Evolutionary conservation across 2,888 invertebrate genomes (phyloP).

Genomic region (Xestia ashworthii): DNA sequence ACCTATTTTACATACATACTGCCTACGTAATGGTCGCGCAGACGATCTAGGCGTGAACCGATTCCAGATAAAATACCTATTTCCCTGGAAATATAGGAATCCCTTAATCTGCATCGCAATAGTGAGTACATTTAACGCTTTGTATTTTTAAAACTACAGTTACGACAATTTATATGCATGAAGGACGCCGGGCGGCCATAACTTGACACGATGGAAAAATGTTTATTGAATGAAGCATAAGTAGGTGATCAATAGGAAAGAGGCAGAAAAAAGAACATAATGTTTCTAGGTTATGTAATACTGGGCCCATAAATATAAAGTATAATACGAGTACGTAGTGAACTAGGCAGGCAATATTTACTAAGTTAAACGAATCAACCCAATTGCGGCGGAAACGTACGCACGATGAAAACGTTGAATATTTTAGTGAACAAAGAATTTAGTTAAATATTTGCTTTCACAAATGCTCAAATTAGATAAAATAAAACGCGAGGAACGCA

Average conservation of each 20-base stretch:
- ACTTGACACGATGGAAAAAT: conserved; percentile 44
- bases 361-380: conserved; percentile 65
- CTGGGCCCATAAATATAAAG: conserved; percentile 49
- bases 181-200: conserved; percentile 33
- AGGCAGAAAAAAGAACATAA: conserved; percentile 40
- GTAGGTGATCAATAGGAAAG: conserved; percentile 42
- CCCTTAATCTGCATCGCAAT: conserved; percentile 74
- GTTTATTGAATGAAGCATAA: conserved; percentile 44
- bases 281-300: conserved; percentile 43
- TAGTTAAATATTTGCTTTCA: conserved; percentile 62
- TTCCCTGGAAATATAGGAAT: conserved; percentile 70
- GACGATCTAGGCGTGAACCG: conserved; percentile 78
- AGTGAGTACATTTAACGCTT: conserved; percentile 65
- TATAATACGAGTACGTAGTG: conserved; percentile 49
- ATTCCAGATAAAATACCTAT: conserved; percentile 75
- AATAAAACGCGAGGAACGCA: conserved; percentile 55
- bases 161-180: conserved; percentile 44
- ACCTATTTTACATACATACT: conserved; percentile 78
- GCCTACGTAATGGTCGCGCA: conserved; percentile 76
- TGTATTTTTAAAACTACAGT: conserved; percentile 59
- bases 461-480: conserved; percentile 63
- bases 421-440: conserved; percentile 66
- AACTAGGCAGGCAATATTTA: conserved; percentile 62
- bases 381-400: conserved; percentile 64
- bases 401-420: conserved; percentile 65